Conservation (phyloP, 2,888 invertebrate species). For the Netelia virgata region DNA sequence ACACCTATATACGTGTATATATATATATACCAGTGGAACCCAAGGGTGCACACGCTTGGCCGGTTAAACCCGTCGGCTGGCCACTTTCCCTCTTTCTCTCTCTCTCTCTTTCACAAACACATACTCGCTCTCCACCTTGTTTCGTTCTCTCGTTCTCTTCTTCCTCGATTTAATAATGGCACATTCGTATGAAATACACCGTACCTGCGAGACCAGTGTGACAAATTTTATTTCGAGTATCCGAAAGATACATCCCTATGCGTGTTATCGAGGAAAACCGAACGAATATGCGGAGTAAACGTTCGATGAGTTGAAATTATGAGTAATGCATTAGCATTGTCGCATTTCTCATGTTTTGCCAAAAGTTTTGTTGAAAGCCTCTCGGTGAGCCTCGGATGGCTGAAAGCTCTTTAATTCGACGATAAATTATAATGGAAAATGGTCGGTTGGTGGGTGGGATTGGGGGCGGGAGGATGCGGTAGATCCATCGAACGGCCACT, state of each 20-base stretch:
- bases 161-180: conserved; percentile 39
- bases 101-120: background rate
- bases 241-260: background rate
- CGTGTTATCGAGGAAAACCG: background rate
- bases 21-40: conserved; percentile 51
- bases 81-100: conserved; percentile 23
- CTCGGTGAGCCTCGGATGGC: conserved; percentile 9
- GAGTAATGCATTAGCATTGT: conserved; percentile 1
- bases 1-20: conserved; percentile 46
- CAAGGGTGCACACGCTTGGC: conserved; percentile 60
- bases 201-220: background rate
- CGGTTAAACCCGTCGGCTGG: conserved; percentile 56
- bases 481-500: conserved; percentile 73
- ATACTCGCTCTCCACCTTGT: background rate
- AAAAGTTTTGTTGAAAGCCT: conserved; percentile 36
- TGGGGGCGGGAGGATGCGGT: conserved; percentile 67
- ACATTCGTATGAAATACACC: conserved; percentile 9
- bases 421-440: conserved; percentile 76
- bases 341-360: conserved; percentile 54
- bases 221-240: conserved; percentile 19
- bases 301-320: too few species aligned
- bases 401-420: conserved; percentile 73
- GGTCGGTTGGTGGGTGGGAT: conserved; percentile 17
- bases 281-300: background rate
- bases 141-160: conserved; percentile 26